phyloP scores from a whole-genome alignment of 2,797 vertebrate genomes.

The Argya squamiceps region DNA sequence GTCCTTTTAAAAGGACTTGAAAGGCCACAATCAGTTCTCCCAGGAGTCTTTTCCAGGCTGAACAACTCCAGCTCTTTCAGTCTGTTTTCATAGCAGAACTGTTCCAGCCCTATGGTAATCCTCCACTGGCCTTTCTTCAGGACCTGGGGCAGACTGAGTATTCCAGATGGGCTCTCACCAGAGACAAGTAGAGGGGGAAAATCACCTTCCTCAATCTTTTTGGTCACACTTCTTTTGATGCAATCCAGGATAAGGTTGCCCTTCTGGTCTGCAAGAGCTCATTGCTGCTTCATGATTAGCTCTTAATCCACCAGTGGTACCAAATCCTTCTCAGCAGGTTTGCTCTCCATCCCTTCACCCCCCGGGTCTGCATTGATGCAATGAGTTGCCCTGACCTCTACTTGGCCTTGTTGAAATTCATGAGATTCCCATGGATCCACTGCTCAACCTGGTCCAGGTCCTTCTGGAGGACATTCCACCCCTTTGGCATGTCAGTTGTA shows the following conservation, averaged over 20 bases:
- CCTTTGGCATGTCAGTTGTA: neutral
- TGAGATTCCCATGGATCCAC: neutral
- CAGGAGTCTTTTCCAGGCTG: neutral
- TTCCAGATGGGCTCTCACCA: neutral
- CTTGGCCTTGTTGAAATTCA: neutral
- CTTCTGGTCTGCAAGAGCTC: neutral
- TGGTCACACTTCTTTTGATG: neutral
- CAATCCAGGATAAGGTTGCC: neutral
- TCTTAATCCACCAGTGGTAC: neutral
- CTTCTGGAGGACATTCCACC: neutral
- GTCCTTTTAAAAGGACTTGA: neutral
- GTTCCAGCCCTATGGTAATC: neutral
- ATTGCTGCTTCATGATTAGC: neutral
- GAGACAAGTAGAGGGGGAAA: neutral
- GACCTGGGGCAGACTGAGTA: neutral
- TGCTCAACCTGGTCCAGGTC: neutral
- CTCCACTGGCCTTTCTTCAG: neutral
- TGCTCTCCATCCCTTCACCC: neutral
- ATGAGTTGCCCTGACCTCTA: accelerated
- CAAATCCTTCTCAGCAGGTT: accelerated
- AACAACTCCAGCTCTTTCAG: neutral
- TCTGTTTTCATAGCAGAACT: neutral
- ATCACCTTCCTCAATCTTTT: neutral
- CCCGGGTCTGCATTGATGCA: accelerated
- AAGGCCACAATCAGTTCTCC: neutral